Percentiles rank a stretch among this genome's conserved stretches.
Evolutionary conservation across 2,113 vertebrate genomes (phyloP).

Genomic region (Stegastes partitus): DNA sequence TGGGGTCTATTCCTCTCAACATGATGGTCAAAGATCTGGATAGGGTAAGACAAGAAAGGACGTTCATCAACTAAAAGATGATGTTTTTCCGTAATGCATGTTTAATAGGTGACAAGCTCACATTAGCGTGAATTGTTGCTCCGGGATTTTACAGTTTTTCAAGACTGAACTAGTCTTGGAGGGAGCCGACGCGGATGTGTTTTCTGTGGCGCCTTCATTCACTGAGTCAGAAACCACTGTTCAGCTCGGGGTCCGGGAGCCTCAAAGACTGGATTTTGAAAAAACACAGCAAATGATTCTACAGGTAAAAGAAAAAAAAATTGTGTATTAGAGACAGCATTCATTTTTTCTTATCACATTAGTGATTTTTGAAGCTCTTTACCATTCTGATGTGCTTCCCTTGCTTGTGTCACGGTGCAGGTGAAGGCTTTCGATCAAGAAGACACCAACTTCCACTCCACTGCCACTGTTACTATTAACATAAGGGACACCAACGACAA

Average conservation of each 20-base stretch:
- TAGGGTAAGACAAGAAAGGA: slow-evolving; percentile 77
- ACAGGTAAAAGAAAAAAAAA: slow-evolving; percentile 79
- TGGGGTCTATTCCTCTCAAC: slow-evolving; percentile 82
- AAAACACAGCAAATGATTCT: slow-evolving; percentile 79
- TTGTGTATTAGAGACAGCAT: not conserved
- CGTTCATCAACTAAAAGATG: not conserved
- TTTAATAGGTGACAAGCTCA: not conserved
- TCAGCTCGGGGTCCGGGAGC: slow-evolving; percentile 85
- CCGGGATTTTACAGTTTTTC: slow-evolving; percentile 77
- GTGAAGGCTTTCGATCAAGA: slow-evolving; percentile 87
- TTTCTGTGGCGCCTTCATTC: slow-evolving; percentile 83
- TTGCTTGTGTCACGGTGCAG: slow-evolving; percentile 76
- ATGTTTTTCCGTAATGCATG: not conserved
- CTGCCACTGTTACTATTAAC: slow-evolving; percentile 86
- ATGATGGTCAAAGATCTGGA: slow-evolving; percentile 89
- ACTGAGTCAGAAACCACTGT: slow-evolving; percentile 71
- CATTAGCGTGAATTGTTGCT: not conserved
- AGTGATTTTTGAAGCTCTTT: not conserved
- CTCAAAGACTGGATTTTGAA: slow-evolving; percentile 89
- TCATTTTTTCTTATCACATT: not conserved
- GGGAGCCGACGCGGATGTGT: slow-evolving; percentile 81
- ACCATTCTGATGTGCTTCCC: not conserved
- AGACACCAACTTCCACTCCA: slow-evolving; percentile 50
- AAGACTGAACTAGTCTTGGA: slow-evolving; percentile 82
- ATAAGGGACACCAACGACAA: slow-evolving; percentile 92